Conservation (phyloP, 2,888 invertebrate genomes). For the Athetis lepigone region DNA sequence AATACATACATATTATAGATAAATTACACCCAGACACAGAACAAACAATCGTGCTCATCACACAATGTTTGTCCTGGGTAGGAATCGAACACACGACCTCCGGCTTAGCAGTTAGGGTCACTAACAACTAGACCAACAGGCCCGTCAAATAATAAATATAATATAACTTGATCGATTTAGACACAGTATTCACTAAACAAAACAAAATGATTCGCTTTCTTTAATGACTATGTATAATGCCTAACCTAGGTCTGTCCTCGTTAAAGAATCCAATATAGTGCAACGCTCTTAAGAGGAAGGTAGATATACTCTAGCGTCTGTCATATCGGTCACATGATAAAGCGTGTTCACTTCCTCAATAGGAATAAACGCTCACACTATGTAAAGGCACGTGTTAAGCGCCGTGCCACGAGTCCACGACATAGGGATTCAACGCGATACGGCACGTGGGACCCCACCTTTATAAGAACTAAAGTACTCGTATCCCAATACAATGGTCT, state of each 20-base stretch:
- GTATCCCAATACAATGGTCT: slow-evolving; percentile 55
- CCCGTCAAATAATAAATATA: too few relatives aligned
- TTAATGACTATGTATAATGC: not conserved
- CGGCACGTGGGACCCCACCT: slow-evolving; percentile 63
- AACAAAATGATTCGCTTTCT: not conserved
- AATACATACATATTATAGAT: too few relatives aligned
- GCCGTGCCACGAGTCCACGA: slow-evolving; percentile 45
- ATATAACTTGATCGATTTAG: too few relatives aligned
- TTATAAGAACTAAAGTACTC: slow-evolving; percentile 16
- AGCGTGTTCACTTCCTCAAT: slow-evolving; percentile 61
- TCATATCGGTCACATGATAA: slow-evolving; percentile 55
- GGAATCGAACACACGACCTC: too few relatives aligned
- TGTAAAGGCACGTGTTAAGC: slow-evolving; percentile 67
- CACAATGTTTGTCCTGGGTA: too few relatives aligned
- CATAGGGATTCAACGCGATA: too few relatives aligned
- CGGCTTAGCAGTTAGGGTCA: too few relatives aligned
- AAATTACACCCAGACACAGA: too few relatives aligned
- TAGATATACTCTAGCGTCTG: not conserved
- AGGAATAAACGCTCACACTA: slow-evolving; percentile 60
- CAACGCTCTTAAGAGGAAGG: slow-evolving; percentile 1
- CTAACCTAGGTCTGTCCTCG: not conserved
- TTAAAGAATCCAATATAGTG: slow-evolving; percentile 14
- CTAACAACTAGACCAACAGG: too few relatives aligned
- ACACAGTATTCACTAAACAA: not conserved
- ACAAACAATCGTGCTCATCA: too few relatives aligned